phyloP scores from a whole-genome alignment of 2,113 vertebrate species.

The Pygoscelis adeliae region DNA sequence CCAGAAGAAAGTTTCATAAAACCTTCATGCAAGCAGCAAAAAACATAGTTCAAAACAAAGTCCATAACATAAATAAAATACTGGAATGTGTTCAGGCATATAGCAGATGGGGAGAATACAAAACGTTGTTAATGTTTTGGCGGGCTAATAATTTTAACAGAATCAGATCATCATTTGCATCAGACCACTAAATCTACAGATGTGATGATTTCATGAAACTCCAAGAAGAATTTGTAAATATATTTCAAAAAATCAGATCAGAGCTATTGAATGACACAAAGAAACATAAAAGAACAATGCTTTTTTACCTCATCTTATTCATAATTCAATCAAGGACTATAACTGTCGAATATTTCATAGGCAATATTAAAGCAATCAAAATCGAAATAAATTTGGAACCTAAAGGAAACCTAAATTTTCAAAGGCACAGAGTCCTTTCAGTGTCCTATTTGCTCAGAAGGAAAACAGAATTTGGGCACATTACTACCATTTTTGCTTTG shows the following conservation, averaged over 20 bases:
- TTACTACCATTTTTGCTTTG: neutral
- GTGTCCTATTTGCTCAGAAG: neutral
- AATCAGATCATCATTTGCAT: constrained; percentile 30
- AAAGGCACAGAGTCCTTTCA: neutral
- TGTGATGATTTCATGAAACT: neutral
- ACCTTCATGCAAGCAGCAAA: neutral
- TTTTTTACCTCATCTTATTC: neutral
- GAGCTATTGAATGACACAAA: neutral
- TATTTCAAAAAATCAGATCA: constrained; percentile 8
- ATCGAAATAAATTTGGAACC: neutral
- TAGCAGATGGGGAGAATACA: constrained; percentile 44
- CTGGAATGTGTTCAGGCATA: constrained; percentile 2
- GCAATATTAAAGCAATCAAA: neutral
- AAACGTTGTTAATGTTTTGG: constrained; percentile 12
- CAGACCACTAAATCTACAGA: constrained; percentile 17
- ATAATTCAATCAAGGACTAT: neutral
- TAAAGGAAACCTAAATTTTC: neutral
- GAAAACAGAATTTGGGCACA: neutral
- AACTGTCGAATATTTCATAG: neutral
- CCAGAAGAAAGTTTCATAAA: neutral
- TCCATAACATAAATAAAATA: constrained; percentile 46
- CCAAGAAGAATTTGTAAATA: neutral
- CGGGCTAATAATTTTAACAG: constrained; percentile 5
- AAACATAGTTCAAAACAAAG: constrained; percentile 33
- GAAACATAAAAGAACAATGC: neutral